phyloP scores from a whole-genome alignment of 1,140 invertebrate genomes.

The Trachelipus rathkii region DNA sequence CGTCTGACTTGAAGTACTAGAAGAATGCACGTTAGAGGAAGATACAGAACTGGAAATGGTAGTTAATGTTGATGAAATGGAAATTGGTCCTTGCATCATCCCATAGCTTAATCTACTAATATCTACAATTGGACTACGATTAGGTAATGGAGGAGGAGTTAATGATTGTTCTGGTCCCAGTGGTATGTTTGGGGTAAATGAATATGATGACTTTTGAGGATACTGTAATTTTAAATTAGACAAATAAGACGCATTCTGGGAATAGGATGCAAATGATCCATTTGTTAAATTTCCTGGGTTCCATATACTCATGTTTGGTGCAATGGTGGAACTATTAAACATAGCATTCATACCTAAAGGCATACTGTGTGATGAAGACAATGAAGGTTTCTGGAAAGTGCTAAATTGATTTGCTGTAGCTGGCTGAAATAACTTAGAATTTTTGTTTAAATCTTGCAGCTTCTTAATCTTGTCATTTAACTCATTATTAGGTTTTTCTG shows the following conservation, averaged over 20 bases:
- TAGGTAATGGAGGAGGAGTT: neutral
- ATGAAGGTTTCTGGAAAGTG: constrained; percentile 22
- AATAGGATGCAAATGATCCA: neutral
- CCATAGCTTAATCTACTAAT: neutral
- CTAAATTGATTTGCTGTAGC: constrained; percentile 28
- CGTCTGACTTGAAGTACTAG: too few relatives aligned
- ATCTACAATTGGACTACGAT: neutral
- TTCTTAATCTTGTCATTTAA: constrained; percentile 37
- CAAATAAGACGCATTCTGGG: neutral
- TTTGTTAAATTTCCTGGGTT: neutral
- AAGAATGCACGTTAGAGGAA: too few relatives aligned
- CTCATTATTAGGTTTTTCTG: constrained; percentile 44
- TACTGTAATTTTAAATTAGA: neutral
- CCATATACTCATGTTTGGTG: constrained; percentile 3
- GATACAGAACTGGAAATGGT: neutral
- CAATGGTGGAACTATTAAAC: constrained; percentile 20
- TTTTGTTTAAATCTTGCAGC: constrained; percentile 34
- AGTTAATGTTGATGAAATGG: neutral
- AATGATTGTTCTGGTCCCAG: neutral
- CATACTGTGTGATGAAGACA: constrained; percentile 33
- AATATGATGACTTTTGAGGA: neutral
- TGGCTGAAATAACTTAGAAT: constrained; percentile 26
- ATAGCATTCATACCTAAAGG: constrained; percentile 28
- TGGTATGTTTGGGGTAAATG: neutral
- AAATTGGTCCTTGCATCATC: neutral